These are phyloP conservation scores for Pachycephus smyrnensis DNA, from an alignment of 2,888 invertebrate species.

Conservation along the genomic window DNA sequence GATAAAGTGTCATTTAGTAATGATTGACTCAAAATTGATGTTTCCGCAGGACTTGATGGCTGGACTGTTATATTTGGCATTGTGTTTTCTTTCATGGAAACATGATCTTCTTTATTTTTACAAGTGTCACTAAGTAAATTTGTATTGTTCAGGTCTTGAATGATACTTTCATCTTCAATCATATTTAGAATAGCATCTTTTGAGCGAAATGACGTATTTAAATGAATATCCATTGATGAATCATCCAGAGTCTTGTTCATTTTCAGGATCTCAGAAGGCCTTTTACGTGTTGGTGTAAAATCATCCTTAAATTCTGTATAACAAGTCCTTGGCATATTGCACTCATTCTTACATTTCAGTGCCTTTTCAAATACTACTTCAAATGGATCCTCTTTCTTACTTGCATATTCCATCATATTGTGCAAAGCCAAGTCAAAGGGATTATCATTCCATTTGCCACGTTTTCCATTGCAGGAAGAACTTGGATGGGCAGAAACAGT, in stretches of 20 bases:
- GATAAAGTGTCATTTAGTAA: conserved; percentile 53
- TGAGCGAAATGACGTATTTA: background rate
- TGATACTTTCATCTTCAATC: conserved; percentile 14
- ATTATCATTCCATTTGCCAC: conserved; percentile 54
- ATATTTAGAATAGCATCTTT: conserved; percentile 1
- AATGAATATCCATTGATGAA: conserved; percentile 21
- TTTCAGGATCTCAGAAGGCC: conserved; percentile 38
- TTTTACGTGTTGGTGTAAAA: conserved; percentile 30
- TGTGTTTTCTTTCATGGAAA: background rate
- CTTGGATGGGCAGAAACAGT: background rate
- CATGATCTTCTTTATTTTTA: conserved; percentile 2
- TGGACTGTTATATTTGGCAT: conserved; percentile 15
- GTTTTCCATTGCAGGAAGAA: conserved; percentile 26
- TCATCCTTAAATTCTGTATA: conserved; percentile 34
- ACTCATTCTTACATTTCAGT: conserved; percentile 21
- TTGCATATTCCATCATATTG: conserved; percentile 53
- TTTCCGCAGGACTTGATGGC: conserved; percentile 17
- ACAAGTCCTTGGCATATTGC: background rate
- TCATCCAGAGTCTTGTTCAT: conserved; percentile 50
- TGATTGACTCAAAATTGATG: conserved; percentile 55
- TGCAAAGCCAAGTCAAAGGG: conserved; percentile 56
- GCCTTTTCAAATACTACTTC: conserved; percentile 53
- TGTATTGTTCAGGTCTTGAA: conserved; percentile 25
- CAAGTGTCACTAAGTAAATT: conserved; percentile 24
- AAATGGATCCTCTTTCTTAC: conserved; percentile 58